Base-by-base conservation (phyloP, 2,888 invertebrate species). In the Zelleria hepariella region DNA sequence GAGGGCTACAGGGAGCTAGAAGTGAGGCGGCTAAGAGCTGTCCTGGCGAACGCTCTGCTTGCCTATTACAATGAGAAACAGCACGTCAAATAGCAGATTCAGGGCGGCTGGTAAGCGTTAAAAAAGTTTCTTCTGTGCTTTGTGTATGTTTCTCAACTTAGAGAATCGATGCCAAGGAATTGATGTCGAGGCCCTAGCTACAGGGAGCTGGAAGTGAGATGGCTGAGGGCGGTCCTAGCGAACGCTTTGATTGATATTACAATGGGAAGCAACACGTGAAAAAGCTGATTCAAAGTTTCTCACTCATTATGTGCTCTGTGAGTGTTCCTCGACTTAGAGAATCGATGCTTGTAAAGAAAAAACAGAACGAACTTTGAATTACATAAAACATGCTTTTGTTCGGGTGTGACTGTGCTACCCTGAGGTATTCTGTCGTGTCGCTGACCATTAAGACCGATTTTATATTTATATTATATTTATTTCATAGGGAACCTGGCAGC, bases 251-350 rank as follows among this genome's bases (percentile, higher is more conserved):
- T 94, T 60, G 91, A 92, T 99, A 97, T 78, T 99, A 99, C 75
- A 94, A 95, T 51, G 94, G 94, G 27, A 97, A 97, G 77, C 95
- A 95, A 68, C 99, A 99, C 80, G 95, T 97, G 68, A 99, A 99
- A 82, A 96, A 96, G 72, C 95, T 95, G 72, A 93, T 98, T 48
- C 96, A 10, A 42, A 4, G n/a, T 42, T 15, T n/a, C 10, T 32
- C 32, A 32, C 15, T 42, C 10, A 2, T 15, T 42, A 1, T 42
- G 32, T 15, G 10, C n/a, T n/a, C n/a, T n/a, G n/a, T n/a, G n/a
- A n/a, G n/a, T n/a, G n/a, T 10, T 15, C 15, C 3, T 5, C 2
- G 4, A 26, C 26, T 26, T 26, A 26, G n/a, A n/a, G n/a, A n/a
- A n/a, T n/a, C n/a, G n/a, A n/a, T n/a, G n/a, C n/a, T n/a, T n/a